These are phyloP conservation scores for Micropoecilia bifurca DNA, from an alignment of 2,797 vertebrate genomes.

Conservation along the genomic window DNA sequence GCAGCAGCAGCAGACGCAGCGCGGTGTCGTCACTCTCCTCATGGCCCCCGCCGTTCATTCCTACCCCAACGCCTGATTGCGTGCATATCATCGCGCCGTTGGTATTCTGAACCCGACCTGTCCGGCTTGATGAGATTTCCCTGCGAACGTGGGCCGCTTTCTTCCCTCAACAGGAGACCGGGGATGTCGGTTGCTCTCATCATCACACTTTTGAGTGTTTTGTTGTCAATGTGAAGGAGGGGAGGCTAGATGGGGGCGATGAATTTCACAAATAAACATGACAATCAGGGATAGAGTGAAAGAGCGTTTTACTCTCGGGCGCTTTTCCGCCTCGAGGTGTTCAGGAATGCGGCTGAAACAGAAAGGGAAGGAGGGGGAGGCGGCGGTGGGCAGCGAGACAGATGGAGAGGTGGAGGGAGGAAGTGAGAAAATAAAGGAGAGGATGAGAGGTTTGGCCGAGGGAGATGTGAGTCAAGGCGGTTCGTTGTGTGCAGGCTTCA, in stretches of 20 bases:
- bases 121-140: conserved; percentile 21
- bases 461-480: conserved; percentile 36
- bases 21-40: conserved; percentile 26
- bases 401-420: conserved; percentile 40
- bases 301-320: conserved; percentile 26
- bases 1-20: conserved; percentile 4
- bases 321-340: conserved; percentile 14
- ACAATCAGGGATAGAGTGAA: not conserved
- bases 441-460: conserved; percentile 28
- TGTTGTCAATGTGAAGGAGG: conserved; percentile 10
- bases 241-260: not conserved
- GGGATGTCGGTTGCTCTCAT: conserved; percentile 19
- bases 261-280: conserved; percentile 7
- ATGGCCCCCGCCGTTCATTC: conserved; percentile 15
- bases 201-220: conserved; percentile 1
- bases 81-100: conserved; percentile 23
- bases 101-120: conserved; percentile 29
- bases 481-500: conserved; percentile 39
- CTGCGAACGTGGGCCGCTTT: conserved; percentile 6
- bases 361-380: not conserved
- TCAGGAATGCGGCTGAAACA: conserved; percentile 22
- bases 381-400: conserved; percentile 20
- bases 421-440: conserved; percentile 12
- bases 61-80: not conserved
- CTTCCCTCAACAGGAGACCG: not conserved